Evolutionary conservation across 2,888 invertebrate genomes (phyloP), one percentile per base, ranked within the genome.

Genomic region (Phania funesta): DNA sequence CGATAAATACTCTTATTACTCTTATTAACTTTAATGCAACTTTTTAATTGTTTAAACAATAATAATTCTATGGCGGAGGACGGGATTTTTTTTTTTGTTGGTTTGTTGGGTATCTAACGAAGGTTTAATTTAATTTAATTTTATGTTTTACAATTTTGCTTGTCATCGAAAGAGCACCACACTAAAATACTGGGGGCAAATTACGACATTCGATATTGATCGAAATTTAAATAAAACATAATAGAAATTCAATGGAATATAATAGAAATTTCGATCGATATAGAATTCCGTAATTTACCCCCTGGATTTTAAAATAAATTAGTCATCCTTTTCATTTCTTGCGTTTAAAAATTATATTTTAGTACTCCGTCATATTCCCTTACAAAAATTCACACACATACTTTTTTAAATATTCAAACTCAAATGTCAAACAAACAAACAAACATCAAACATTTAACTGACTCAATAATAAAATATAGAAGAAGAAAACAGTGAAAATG

Each of bases 361-460:
- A 62, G 20, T 44, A 60, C 26, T 44, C 13, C 11, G 35, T 22
- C 13, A 16, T 41, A 18, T 26, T 52, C 8, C 7, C 11, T 13
- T 48, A 38, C 9, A 32, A 60, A 48, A 60, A 38, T 58, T 29
- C 29, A 29, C 7, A 29, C 7, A 6, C 29, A 4, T 29, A 6
- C 7, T 29, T 29, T 29, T 29, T 29, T 29, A 6, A 7, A 29
- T 29, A 6, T 29, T 29, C 7, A 29, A 7, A 29, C 29, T 29
- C 7, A 6, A 7, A 29, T 7, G 29, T 35, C 16, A 52, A 18
- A 62, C 22, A 52, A 73, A 62, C 60, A 62, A 54, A 70, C 8
- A 41, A 62, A 41, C 41, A 73, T 52, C 50, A 73, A 73, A 73
- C 52, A 62, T 73, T 52, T 26, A 41, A 62, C 41, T 73, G 62